phyloP scores from a whole-genome alignment of 2,113 vertebrate species.

The Megaleporinus macrocephalus region DNA sequence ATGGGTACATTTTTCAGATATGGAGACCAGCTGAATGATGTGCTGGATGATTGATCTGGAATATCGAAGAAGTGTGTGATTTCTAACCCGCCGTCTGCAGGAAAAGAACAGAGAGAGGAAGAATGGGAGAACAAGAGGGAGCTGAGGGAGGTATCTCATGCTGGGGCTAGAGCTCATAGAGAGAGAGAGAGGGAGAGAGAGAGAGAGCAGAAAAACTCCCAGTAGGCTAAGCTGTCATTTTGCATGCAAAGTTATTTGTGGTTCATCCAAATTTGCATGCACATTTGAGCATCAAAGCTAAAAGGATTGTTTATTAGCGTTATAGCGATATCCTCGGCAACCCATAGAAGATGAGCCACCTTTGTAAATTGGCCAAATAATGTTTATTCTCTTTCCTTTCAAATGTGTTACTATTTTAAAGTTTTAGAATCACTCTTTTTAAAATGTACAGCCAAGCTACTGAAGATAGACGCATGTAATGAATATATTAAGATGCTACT shows the following conservation, averaged over 20 bases:
- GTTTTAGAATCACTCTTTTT: no score
- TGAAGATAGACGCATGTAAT: no score
- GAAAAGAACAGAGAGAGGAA: neutral
- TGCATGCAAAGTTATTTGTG: slow-evolving; percentile 3
- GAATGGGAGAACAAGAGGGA: neutral
- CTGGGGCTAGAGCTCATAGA: neutral
- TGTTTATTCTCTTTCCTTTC: neutral
- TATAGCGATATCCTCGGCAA: neutral
- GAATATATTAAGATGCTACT: no score
- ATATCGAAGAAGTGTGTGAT: neutral
- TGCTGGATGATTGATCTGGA: neutral
- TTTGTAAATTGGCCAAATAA: neutral
- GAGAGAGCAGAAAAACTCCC: neutral
- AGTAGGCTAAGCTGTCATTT: neutral
- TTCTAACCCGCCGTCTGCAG: neutral
- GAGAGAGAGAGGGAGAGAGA: neutral
- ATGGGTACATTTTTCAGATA: neutral
- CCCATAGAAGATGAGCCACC: neutral
- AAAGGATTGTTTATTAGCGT: neutral
- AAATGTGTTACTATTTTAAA: no score
- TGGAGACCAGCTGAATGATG: neutral
- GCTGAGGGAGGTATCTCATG: neutral
- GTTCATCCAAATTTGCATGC: neutral
- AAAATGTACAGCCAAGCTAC: no score
- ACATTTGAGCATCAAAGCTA: neutral